Evolutionary conservation across 2,113 vertebrate genomes (phyloP).

Genomic region (Melanostigma gelatinosum): DNA sequence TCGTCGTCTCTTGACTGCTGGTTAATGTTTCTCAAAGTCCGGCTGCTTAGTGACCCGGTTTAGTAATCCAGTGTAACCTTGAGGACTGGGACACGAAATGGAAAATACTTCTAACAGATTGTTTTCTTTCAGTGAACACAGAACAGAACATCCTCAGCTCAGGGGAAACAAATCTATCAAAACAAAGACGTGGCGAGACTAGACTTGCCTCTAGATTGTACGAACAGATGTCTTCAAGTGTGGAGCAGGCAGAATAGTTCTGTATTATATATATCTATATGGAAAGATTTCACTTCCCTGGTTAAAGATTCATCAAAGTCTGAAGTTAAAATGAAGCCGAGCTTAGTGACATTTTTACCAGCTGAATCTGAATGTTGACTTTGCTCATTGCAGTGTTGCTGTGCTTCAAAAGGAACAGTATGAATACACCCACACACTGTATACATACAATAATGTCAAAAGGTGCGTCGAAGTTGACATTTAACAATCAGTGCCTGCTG

Average conservation of each 20-base stretch:
- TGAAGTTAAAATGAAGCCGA: background rate
- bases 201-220: conserved; percentile 46
- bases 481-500: conserved; percentile 9
- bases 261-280: background rate
- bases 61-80: background rate
- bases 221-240: background rate
- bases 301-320: background rate
- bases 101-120: conserved; percentile 10
- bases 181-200: conserved; percentile 37
- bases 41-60: conserved; percentile 14
- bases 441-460: background rate
- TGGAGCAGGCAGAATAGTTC: background rate
- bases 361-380: background rate
- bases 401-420: background rate
- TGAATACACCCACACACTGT: conserved; percentile 11
- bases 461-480: conserved; percentile 28
- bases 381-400: background rate
- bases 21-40: conserved; percentile 56
- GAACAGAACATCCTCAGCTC: background rate
- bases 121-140: conserved; percentile 6
- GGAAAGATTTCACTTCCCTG: background rate
- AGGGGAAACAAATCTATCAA: conserved; percentile 14
- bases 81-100: conserved; percentile 15
- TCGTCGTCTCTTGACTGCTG: background rate
- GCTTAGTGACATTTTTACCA: background rate